phyloP scores from a whole-genome alignment of 2,797 vertebrate genomes.

The Orientallactaga sibirica region DNA sequence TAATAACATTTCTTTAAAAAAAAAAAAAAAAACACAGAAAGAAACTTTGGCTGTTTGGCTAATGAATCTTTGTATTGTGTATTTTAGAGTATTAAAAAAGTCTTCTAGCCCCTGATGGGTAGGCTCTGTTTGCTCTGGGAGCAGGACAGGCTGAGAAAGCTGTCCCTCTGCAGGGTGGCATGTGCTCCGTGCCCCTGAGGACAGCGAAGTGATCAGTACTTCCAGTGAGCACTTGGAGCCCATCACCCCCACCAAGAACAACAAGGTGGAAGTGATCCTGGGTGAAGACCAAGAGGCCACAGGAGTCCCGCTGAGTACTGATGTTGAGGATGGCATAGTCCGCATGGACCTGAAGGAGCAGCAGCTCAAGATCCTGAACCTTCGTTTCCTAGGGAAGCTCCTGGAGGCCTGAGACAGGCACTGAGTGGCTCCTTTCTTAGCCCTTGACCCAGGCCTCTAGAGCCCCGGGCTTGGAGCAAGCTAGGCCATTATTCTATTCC shows the following conservation, averaged over 20 bases:
- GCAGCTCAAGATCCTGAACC: slow-evolving; percentile 96
- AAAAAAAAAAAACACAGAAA: background rate
- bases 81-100: slow-evolving; percentile 1
- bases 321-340: slow-evolving; percentile 96
- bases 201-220: slow-evolving; percentile 95
- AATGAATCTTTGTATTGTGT: background rate
- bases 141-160: slow-evolving; percentile 29
- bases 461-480: background rate
- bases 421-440: background rate
- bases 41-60: background rate
- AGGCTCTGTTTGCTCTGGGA: background rate
- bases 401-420: slow-evolving; percentile 89
- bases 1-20: slow-evolving; percentile 8
- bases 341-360: slow-evolving; percentile 96
- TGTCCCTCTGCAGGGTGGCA: slow-evolving; percentile 90
- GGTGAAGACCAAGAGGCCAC: slow-evolving; percentile 96
- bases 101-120: too few species aligned
- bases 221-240: slow-evolving; percentile 96
- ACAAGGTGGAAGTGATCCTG: slow-evolving; percentile 96
- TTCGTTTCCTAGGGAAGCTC: slow-evolving; percentile 95
- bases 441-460: background rate
- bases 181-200: slow-evolving; percentile 96
- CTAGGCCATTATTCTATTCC: background rate
- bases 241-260: slow-evolving; percentile 96
- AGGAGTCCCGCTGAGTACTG: slow-evolving; percentile 94